These are phyloP conservation scores for Macrotis lagotis DNA, from an alignment of 2,113 vertebrate genomes.

Conservation along the genomic window DNA sequence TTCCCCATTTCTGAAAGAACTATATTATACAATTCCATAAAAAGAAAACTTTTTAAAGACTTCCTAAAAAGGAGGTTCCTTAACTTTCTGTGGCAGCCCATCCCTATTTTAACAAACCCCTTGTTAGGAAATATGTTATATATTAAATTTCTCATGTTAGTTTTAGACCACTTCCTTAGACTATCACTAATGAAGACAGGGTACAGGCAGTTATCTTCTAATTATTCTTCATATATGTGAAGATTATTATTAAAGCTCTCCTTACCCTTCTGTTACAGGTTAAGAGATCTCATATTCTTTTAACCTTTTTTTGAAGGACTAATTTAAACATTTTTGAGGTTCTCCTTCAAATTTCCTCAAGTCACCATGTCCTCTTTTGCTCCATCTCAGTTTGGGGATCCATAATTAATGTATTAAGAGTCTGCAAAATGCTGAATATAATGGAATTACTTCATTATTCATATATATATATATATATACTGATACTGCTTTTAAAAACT, in stretches of 20 bases:
- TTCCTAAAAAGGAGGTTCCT: slow-evolving; percentile 16
- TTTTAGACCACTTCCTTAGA: neutral
- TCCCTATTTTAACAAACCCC: slow-evolving; percentile 48
- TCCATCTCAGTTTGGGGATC: slow-evolving; percentile 26
- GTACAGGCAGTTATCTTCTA: neutral
- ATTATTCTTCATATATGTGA: slow-evolving; percentile 18
- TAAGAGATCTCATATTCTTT: slow-evolving; percentile 39
- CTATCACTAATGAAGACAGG: slow-evolving; percentile 36
- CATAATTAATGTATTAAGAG: slow-evolving; percentile 39
- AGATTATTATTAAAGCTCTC: slow-evolving; percentile 48
- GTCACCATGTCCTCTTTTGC: slow-evolving; percentile 29
- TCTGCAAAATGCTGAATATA: slow-evolving; percentile 14
- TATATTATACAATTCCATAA: slow-evolving; percentile 35
- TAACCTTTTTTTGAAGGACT: slow-evolving; percentile 32
- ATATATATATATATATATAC: slow-evolving; percentile 28
- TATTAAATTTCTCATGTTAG: slow-evolving; percentile 23
- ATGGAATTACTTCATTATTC: slow-evolving; percentile 23
- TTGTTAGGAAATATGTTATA: slow-evolving; percentile 42
- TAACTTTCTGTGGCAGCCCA: slow-evolving; percentile 33
- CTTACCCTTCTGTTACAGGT: slow-evolving; percentile 12
- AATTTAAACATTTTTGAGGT: slow-evolving; percentile 18
- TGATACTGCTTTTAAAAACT: slow-evolving; percentile 40
- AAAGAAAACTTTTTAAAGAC: slow-evolving; percentile 31
- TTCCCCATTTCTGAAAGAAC: slow-evolving; percentile 48
- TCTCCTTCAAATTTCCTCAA: slow-evolving; percentile 38